Base-by-base conservation (phyloP, 2,888 invertebrate species). In the Tridacna gigas region DNA sequence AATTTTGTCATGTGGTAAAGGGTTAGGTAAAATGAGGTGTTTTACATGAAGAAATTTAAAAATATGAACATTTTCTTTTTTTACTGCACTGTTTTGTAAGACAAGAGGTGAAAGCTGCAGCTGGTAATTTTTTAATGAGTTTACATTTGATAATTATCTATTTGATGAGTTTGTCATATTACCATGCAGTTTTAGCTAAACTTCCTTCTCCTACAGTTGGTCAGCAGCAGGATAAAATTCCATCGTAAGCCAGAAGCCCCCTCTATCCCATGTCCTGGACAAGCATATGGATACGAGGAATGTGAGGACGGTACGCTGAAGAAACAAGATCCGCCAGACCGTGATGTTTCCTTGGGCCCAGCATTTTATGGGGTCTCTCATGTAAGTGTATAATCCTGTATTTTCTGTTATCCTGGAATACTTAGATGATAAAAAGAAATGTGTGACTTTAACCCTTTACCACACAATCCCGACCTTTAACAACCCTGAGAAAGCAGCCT, bases 281-380 rank as follows among this genome's bases (percentile, higher is more conserved):
- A 94, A 84, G 93, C 95, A 1, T 95, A 93, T 83, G 95, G 95
- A 0, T 95, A 94, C 86, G 95, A 95, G 88, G 95, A 95, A 86
- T 94, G 93, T 87, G 94, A 94, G 15, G 94, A 94, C 87, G 95
- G 95, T 9, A 91, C 92, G 3, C 88, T 95, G 25, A 91, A 93
- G 82, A 94, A 94, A 83, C 95, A 95, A 79, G 92, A 93, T 15
- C 90, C 94, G 5, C 95, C 95, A 25, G 88, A 89, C 71, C 90
- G 90, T 79, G 95, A 95, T 84, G 84, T 76, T 9, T 88, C 92
- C 20, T 79, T 95, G n/a, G 95, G 95, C 20, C 95, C 95, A 51
- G 95, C 95, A 7, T 95, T 89, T 86, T 95, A 95, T 86, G 90
- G 88, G 63, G 91, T 92, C 11, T 74, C 82, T 45, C 74, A 85